Conservation (phyloP, 2,888 invertebrate genomes). For the Drosophila subsilvestris region DNA sequence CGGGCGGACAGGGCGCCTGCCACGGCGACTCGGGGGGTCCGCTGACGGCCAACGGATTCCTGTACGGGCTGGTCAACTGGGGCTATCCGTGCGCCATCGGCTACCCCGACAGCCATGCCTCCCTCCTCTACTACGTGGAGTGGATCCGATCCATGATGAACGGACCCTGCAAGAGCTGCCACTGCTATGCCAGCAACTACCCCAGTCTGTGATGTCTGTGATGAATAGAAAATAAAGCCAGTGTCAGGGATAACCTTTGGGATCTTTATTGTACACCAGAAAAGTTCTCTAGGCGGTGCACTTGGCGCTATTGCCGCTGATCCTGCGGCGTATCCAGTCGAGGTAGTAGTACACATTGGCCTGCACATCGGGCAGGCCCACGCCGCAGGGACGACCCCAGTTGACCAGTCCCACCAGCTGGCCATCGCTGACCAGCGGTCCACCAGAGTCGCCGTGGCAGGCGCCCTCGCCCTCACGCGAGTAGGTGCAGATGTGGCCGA, state of each 20-base stretch:
- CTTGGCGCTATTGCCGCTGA: conserved; percentile 55
- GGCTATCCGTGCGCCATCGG: conserved; percentile 81
- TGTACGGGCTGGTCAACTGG: conserved; percentile 82
- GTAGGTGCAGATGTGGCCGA: conserved; percentile 86
- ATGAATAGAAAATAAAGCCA: conserved; percentile 21
- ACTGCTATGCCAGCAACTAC: conserved; percentile 76
- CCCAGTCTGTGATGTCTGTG: conserved; percentile 14
- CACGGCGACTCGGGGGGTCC: conserved; percentile 82
- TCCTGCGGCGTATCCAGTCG: conserved; percentile 69
- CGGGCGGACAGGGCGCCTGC: conserved; percentile 85
- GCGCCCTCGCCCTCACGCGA: conserved; percentile 85
- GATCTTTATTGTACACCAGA: neutral
- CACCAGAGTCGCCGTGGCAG: conserved; percentile 77
- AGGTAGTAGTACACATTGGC: conserved; percentile 72
- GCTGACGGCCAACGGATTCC: conserved; percentile 60
- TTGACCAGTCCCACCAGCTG: conserved; percentile 74
- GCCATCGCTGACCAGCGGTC: conserved; percentile 66
- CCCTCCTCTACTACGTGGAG: conserved; percentile 66
- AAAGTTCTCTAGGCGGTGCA: conserved; percentile 36
- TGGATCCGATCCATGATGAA: conserved; percentile 70
- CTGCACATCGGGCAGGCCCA: conserved; percentile 78
- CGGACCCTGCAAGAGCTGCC: conserved; percentile 56
- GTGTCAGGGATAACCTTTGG: neutral
- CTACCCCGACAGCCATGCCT: conserved; percentile 79
- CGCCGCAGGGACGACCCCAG: conserved; percentile 78